Conservation (phyloP, 2,888 invertebrate species). For the Tenthredo livida region DNA sequence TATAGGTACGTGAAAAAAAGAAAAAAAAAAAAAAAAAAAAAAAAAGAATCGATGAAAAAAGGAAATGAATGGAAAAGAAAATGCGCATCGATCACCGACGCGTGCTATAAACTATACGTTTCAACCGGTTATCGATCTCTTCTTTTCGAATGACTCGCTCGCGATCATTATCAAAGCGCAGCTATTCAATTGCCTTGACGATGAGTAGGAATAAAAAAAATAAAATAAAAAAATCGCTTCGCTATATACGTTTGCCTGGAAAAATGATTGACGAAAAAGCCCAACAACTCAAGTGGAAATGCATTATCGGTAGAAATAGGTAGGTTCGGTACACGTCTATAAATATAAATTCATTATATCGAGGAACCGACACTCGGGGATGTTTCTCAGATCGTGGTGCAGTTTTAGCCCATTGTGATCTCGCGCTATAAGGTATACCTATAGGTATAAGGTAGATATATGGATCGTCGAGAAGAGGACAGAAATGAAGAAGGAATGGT, state of each 20-base stretch:
- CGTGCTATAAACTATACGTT: constrained; percentile 29
- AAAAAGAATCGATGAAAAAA: not conserved
- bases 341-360: not conserved
- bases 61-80: not conserved
- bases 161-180: not conserved
- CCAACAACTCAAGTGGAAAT: not conserved
- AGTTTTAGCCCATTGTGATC: constrained; percentile 31
- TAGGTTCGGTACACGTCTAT: no score
- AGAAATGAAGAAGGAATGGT: constrained; percentile 22
- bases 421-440: not conserved
- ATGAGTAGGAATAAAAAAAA: not conserved
- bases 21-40: not conserved
- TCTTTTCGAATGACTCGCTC: not conserved
- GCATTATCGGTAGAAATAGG: not conserved
- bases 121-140: constrained; percentile 40
- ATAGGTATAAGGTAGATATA: not conserved
- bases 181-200: not conserved
- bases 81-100: not conserved
- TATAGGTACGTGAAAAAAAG: not conserved
- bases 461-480: not conserved
- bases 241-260: no score
- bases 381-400: not conserved
- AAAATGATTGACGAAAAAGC: not conserved
- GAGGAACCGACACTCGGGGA: not conserved
- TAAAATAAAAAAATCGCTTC: not conserved